Percentiles rank a stretch among this genome's conserved stretches.
Evolutionary conservation across 2,888 invertebrate species (phyloP).

Genomic region (Scelioninae gen. 1): DNA sequence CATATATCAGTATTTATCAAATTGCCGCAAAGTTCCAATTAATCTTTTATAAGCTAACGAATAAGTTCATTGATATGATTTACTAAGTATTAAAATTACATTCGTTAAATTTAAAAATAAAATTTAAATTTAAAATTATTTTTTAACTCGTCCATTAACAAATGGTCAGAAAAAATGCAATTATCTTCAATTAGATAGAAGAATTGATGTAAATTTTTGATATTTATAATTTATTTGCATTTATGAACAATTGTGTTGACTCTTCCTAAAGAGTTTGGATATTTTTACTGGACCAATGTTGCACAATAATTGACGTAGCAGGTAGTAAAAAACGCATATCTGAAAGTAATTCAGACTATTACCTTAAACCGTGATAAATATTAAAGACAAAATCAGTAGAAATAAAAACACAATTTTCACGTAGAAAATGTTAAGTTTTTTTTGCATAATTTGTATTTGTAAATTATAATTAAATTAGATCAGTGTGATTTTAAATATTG

Average conservation of each 20-base stretch:
- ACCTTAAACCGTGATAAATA: not conserved
- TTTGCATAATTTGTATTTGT: not conserved
- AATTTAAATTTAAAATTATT: not conserved
- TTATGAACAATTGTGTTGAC: not conserved
- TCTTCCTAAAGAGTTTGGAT: not conserved
- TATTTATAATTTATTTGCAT: not conserved
- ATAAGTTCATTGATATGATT: no score
- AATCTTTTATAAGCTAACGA: not conserved
- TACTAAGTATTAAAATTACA: no score
- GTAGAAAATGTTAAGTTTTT: not conserved
- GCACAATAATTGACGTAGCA: constrained; percentile 24
- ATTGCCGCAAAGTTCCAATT: constrained; percentile 11
- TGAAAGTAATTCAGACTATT: constrained; percentile 13
- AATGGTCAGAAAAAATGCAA: no score
- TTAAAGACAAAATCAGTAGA: not conserved
- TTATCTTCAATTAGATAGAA: no score
- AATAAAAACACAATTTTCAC: not conserved
- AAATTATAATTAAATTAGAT: not conserved
- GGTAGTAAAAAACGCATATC: constrained; percentile 21
- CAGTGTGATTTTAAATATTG: not conserved
- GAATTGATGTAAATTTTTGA: no score
- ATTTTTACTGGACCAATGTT: constrained; percentile 25
- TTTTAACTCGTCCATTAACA: no score
- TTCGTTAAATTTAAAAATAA: no score
- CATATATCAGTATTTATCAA: constrained; percentile 39